phyloP scores from a whole-genome alignment of 2,113 vertebrate genomes.

The Tonatia bakeri region DNA sequence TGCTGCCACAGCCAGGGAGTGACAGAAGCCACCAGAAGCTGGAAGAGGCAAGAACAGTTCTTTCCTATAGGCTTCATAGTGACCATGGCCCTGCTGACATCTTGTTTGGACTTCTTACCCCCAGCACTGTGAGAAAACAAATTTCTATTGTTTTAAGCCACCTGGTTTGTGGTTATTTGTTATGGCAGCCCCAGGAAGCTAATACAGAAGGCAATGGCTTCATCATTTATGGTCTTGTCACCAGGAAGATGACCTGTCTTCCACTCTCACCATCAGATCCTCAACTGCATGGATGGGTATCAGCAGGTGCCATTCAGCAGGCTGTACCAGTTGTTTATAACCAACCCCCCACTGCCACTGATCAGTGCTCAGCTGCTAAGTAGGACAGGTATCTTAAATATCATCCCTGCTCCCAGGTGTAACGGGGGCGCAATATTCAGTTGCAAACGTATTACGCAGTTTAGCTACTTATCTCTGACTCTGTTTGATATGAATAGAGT shows the following conservation, averaged over 20 bases:
- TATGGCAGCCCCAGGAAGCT: not conserved
- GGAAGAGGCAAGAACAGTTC: not conserved
- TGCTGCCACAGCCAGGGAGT: too few species aligned
- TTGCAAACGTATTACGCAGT: not conserved
- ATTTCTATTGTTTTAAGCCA: not conserved
- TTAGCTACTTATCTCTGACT: slow-evolving; percentile 6
- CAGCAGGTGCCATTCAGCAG: not conserved
- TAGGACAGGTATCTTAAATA: not conserved
- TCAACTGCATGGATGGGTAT: not conserved
- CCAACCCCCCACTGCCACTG: not conserved
- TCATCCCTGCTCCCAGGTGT: not conserved
- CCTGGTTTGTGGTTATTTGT: not conserved
- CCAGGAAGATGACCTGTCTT: not conserved
- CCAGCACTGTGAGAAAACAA: not conserved
- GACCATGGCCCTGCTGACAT: not conserved
- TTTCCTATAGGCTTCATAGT: not conserved
- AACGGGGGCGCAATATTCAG: not conserved
- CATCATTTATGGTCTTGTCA: too few species aligned
- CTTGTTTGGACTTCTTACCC: not conserved
- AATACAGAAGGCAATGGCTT: not conserved
- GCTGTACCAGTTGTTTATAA: not conserved
- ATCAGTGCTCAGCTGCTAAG: not conserved
- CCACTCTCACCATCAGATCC: too few species aligned
- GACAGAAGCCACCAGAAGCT: not conserved
- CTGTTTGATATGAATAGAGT: not conserved